A percentile compares a stretch with the other conserved stretches of the same genome.
Evolutionary conservation across 2,888 invertebrate genomes (phyloP).

Genomic region (Sphaerophoria rueppellii): DNA sequence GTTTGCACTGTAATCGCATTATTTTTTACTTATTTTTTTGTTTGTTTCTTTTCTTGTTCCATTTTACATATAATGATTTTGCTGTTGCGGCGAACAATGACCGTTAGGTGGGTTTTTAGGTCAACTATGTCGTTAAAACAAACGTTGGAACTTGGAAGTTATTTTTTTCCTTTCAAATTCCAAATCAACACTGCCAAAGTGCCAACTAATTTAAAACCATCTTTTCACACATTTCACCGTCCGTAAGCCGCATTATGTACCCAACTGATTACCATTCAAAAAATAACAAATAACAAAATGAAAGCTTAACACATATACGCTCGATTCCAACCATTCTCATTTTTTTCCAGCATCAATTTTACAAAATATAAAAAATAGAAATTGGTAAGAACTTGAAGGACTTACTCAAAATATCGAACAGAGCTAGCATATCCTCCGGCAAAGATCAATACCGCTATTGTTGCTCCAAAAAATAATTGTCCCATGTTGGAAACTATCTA

Average conservation of each 20-base stretch:
- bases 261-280: constrained; percentile 42
- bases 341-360: neutral
- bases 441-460: constrained; percentile 52
- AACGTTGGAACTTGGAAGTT: neutral
- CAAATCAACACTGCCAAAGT: neutral
- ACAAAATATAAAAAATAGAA: constrained; percentile 7
- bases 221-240: constrained; percentile 63
- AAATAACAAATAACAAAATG: constrained; percentile 28
- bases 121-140: constrained; percentile 55
- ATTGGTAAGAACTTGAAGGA: constrained; percentile 29
- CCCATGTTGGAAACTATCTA: constrained; percentile 40
- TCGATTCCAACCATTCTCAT: constrained; percentile 13
- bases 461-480: constrained; percentile 56
- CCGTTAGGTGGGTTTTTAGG: constrained; percentile 69
- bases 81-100: constrained; percentile 42
- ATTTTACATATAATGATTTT: constrained; percentile 52
- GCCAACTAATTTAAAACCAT: constrained; percentile 45
- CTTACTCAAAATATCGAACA: constrained; percentile 66
- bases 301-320: constrained; percentile 22
- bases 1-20: constrained; percentile 36
- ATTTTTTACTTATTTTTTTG: neutral
- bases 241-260: neutral
- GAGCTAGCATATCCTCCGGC: constrained; percentile 59
- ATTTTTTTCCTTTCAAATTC: neutral
- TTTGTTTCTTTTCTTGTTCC: constrained; percentile 27